Evolutionary conservation across 2,797 vertebrate species (phyloP).

Genomic region (Peromyscus eremicus): DNA sequence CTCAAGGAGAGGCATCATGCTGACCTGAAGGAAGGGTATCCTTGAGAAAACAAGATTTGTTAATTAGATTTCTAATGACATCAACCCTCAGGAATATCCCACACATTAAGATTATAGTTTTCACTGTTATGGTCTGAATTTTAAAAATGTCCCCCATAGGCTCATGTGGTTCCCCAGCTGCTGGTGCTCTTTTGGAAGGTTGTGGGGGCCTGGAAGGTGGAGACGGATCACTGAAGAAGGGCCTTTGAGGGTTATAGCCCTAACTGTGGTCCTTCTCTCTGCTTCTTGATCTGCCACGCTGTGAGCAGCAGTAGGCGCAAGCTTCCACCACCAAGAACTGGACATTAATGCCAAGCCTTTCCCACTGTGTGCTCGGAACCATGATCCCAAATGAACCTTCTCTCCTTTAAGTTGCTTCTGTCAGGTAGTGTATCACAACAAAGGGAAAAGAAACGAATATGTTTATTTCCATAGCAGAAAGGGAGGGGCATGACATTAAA

Average conservation of each 20-base stretch:
- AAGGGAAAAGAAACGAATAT: background rate
- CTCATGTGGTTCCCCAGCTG: background rate
- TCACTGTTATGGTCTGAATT: background rate
- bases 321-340: background rate
- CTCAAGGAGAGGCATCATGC: conserved; percentile 4
- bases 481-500: background rate
- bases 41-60: conserved; percentile 30
- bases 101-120: background rate
- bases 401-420: background rate
- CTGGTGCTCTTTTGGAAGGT: background rate
- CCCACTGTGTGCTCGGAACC: background rate
- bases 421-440: background rate
- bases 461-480: background rate
- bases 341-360: background rate
- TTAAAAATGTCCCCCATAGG: background rate
- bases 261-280: background rate
- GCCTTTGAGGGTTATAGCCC: background rate
- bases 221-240: background rate
- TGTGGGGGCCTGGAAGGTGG: background rate
- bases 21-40: conserved; percentile 44
- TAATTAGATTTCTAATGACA: conserved; percentile 57
- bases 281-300: background rate
- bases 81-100: background rate
- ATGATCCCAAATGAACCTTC: background rate
- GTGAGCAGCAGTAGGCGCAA: background rate